Evolutionary conservation across 2,888 invertebrate genomes (phyloP).

Genomic region (Mythimna impura): DNA sequence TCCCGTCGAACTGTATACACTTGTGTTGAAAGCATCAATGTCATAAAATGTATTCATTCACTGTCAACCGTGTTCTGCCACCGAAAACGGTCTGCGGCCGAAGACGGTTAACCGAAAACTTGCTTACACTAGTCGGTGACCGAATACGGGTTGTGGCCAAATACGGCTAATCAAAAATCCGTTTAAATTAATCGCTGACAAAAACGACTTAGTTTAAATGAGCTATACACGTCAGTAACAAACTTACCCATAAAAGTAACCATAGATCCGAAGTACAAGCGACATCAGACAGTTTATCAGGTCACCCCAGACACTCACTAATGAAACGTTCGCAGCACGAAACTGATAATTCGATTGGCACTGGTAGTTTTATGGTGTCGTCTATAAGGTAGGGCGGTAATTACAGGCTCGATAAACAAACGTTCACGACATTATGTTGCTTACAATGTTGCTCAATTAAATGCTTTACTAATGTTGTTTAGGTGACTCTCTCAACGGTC

Average conservation of each 20-base stretch:
- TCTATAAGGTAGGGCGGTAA: conserved; percentile 69
- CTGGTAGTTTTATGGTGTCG: conserved; percentile 70
- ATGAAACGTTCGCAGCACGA: conserved; percentile 59
- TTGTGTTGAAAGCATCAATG: too few relatives aligned
- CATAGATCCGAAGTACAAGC: conserved; percentile 22
- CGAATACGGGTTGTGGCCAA: too few relatives aligned
- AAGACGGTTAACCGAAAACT: too few relatives aligned
- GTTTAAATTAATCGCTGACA: too few relatives aligned
- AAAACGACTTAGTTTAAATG: too few relatives aligned
- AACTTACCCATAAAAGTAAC: conserved; percentile 28
- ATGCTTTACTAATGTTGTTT: conserved; percentile 32
- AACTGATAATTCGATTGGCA: conserved; percentile 67
- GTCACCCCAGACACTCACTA: conserved; percentile 44
- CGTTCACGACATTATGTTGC: conserved; percentile 42
- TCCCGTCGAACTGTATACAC: too few relatives aligned
- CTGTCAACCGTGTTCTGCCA: too few relatives aligned
- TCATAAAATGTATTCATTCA: too few relatives aligned
- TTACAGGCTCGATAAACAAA: conserved; percentile 68
- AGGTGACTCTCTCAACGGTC: conserved; percentile 10
- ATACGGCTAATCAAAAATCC: too few relatives aligned
- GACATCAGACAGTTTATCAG: conserved; percentile 35
- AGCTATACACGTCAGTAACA: neutral
- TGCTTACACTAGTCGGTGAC: too few relatives aligned
- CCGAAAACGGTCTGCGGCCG: too few relatives aligned
- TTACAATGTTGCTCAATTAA: conserved; percentile 55